Conservation (phyloP, 2,113 vertebrate species). For the Engystomops pustulosus region DNA sequence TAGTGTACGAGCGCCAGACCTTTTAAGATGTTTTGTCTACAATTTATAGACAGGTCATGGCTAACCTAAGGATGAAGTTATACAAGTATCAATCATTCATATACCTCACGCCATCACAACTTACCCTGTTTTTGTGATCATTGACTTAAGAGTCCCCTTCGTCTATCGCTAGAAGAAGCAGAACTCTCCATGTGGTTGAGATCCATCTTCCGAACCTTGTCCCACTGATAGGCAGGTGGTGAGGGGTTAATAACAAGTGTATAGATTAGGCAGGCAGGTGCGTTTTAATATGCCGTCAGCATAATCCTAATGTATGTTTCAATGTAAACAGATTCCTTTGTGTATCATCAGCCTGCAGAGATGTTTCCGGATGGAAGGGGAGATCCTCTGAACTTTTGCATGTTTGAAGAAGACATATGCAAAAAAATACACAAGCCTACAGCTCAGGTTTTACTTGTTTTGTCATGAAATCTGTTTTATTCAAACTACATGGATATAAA, state of each 20-base stretch:
- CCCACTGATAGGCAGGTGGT: not conserved
- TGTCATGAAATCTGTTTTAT: constrained; percentile 13
- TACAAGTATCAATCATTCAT: too few species aligned
- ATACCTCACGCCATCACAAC: too few species aligned
- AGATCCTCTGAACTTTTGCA: constrained; percentile 4
- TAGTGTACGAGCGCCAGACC: too few species aligned
- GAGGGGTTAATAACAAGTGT: not conserved
- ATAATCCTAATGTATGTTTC: not conserved
- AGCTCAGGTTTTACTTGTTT: not conserved
- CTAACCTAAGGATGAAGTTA: too few species aligned
- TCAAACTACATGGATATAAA: constrained; percentile 4
- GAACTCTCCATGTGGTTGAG: too few species aligned
- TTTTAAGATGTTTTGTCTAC: too few species aligned
- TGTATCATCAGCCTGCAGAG: not conserved
- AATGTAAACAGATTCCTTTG: not conserved
- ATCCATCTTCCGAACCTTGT: too few species aligned
- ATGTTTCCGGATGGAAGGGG: too few species aligned
- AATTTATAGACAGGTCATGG: too few species aligned
- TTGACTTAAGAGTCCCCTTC: too few species aligned
- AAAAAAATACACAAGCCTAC: not conserved
- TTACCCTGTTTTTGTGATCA: too few species aligned
- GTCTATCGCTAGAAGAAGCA: too few species aligned
- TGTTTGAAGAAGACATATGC: constrained; percentile 21
- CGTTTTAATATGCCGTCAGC: not conserved
- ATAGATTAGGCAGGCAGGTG: not conserved